Evolutionary conservation across 2,113 vertebrate species (phyloP), one percentile per base, ranked within the genome.

Genomic region (Indri indri): DNA sequence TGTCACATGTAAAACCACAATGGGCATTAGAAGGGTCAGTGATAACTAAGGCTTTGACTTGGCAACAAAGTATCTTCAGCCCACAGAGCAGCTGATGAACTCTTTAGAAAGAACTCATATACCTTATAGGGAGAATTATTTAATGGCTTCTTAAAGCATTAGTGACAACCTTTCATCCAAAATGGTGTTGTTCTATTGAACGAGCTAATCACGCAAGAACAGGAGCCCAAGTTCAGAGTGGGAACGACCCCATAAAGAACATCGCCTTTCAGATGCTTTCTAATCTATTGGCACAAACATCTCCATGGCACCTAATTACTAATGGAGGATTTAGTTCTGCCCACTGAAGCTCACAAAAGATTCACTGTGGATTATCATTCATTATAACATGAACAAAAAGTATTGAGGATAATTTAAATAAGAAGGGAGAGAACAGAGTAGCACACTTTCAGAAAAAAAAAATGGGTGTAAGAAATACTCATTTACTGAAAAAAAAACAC

Each of bases 211-310:
- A 13, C 4, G 14, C n/a, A 13, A 7, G 45, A 16, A 52, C 6
- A 32, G n/a, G 6, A 47, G 3, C 47, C 6, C 4, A 59, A 22
- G 4, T 47, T 85, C 63, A 40, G 6, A 52, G 17, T 17, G 32
- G 4, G 30, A 76, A 27, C 1, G 1, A 8, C 5, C 42, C 40
- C 37, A 22, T 9, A 52, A 71, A 63, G 16, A 40, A 71, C 12
- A 20, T 73, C 2, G 8, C 73, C 10, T 65, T 92, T 54, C 57
- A 61, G 47, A 23, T 97, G 59, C 82, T 96, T 90, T 95, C 68
- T 96, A 94, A 66, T 84, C 22, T 74, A 34, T 9, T 30, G 8
- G 59, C 37, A 90, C 50, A 91, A 70, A 54, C 34, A 6, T 18
- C 30, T 84, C 9, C 47, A 0, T 59, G 80, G 22, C 22, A 59